Evolutionary conservation across 2,113 vertebrate genomes (phyloP).

Genomic region (Elephantulus edwardii): DNA sequence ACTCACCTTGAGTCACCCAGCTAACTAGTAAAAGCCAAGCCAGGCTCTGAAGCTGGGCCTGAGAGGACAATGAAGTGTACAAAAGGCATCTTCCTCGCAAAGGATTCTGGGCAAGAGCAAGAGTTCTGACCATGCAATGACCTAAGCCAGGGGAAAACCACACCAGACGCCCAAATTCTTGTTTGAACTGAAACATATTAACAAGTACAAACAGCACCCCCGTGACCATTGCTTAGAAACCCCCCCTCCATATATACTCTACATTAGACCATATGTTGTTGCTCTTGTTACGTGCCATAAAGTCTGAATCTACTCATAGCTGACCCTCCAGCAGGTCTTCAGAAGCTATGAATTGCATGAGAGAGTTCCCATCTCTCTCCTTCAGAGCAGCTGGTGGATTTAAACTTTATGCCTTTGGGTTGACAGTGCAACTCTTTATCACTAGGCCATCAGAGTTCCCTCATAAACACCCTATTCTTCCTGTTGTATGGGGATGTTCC

Average conservation of each 20-base stretch:
- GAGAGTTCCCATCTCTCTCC: no score
- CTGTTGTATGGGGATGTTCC: not conserved
- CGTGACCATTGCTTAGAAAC: not conserved
- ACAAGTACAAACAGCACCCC: not conserved
- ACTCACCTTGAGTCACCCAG: not conserved
- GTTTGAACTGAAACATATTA: not conserved
- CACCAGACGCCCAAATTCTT: not conserved
- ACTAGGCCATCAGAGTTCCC: no score
- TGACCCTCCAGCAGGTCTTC: no score
- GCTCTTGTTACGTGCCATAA: no score
- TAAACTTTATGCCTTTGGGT: no score
- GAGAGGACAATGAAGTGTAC: not conserved
- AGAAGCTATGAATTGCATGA: no score
- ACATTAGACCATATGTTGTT: not conserved
- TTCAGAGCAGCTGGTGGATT: no score
- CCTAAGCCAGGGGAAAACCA: not conserved
- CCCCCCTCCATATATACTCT: not conserved
- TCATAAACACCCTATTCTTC: not conserved
- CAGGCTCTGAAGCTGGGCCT: not conserved
- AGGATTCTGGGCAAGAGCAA: not conserved
- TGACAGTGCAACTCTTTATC: no score
- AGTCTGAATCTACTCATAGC: no score
- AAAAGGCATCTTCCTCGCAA: not conserved
- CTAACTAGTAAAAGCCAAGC: not conserved
- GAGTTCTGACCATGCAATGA: not conserved